Base-by-base conservation (phyloP, 1,140 invertebrate species). In the Berghia stephanieae region DNA sequence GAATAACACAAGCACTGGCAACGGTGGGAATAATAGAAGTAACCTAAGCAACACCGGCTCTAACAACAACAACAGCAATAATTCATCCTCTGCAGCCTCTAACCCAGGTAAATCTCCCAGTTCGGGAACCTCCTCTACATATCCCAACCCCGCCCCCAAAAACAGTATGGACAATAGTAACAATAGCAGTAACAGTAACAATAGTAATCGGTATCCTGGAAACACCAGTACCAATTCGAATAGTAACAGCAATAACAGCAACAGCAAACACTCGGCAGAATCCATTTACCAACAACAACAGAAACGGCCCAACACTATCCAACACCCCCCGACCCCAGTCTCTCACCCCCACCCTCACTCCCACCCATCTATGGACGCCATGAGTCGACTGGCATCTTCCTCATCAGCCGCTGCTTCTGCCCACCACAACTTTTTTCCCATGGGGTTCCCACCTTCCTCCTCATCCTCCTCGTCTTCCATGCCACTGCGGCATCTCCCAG, bases 231-330 rank as follows among this genome's bases (percentile, higher is more conserved):
- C n/a, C n/a, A n/a, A n/a, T n/a, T n/a, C n/a, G n/a, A 66, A 57
- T 66, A 38, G 43, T 24, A 40, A 34, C 43, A 34, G 63, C 38
- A 46, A 18, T n/a, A 43, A 46, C 16, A 38, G 24, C 31, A 76
- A 49, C 27, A 36, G 27, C 8, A 68, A 42, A 6, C 36, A 42
- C 3, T 67, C 74, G 27, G 31, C 74, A 8, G 74, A 76, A 44
- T 76, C 74, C 38, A 76, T 76, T 34, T 76, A 76, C 63, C 74
- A 76, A 44, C 74, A 76, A 63, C 74, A 76, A 34, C 74, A 76
- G 74, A 76, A 76, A 27, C n/a, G 74, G 4, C 74, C 74, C 1
- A 76, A 76, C 31, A 76, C 74, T 34, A 76, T 76, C 42, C 74
- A 76, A 44, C 74, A 76, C 27, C 74, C 74, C 2, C 74, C 74